Evolutionary conservation across 2,888 invertebrate species (phyloP).

Genomic region (Papilio protenor): DNA sequence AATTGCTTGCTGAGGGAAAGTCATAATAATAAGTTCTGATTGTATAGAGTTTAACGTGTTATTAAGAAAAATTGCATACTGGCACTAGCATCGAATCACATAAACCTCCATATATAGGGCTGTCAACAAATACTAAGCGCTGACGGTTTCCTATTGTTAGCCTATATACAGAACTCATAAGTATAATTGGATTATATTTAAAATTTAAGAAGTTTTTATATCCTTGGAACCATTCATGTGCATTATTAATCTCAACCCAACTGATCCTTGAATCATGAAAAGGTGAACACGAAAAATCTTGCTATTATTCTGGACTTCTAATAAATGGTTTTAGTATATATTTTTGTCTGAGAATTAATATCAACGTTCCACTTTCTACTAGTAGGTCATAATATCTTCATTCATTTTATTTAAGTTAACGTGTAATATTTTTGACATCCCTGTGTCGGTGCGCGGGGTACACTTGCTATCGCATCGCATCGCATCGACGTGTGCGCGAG

Average conservation of each 20-base stretch:
- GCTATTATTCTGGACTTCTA: not conserved
- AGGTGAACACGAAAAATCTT: not conserved
- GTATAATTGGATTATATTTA: not conserved
- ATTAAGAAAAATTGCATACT: constrained; percentile 39
- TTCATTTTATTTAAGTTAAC: not conserved
- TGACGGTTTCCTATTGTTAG: not conserved
- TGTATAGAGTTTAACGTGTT: constrained; percentile 31
- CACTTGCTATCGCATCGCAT: constrained; percentile 49
- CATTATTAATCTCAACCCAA: not conserved
- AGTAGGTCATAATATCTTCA: not conserved
- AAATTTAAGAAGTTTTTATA: not conserved
- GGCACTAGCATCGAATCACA: constrained; percentile 38
- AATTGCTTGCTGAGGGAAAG: constrained; percentile 20
- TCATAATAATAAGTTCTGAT: constrained; percentile 25
- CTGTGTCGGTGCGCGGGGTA: constrained; percentile 45
- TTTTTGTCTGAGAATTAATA: too few relatives aligned
- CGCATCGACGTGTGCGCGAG: constrained; percentile 66
- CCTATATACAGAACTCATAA: not conserved
- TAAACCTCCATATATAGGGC: constrained; percentile 31
- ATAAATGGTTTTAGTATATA: not conserved
- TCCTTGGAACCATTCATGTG: not conserved
- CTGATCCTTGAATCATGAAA: not conserved
- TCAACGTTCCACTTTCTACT: too few relatives aligned
- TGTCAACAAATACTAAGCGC: not conserved
- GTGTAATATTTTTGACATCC: constrained; percentile 24